A percentile compares a stretch with the other conserved stretches of the same genome.
phyloP scores from a whole-genome alignment of 2,113 vertebrate species.

The Pseudorhombus dupliciocellatus region DNA sequence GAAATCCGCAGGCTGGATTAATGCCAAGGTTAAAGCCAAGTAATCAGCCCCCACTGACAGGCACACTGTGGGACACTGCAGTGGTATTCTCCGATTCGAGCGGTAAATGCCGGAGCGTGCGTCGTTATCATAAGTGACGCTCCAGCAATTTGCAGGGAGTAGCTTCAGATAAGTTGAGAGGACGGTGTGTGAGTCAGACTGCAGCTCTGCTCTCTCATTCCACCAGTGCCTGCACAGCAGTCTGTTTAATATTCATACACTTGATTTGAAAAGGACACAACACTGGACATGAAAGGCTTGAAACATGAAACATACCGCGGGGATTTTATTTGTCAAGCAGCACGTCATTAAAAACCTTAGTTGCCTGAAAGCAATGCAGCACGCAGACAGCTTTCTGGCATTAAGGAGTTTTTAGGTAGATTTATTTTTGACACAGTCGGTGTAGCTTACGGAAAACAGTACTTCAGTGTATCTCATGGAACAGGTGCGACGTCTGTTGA shows the following conservation, averaged over 20 bases:
- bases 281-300: constrained; percentile 13
- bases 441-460: background rate
- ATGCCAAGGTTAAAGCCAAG: too few species aligned
- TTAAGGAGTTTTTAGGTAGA: background rate
- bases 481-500: background rate
- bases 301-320: constrained; percentile 15
- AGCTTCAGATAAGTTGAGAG: background rate
- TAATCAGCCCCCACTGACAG: too few species aligned
- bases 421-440: background rate
- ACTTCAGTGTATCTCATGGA: constrained; percentile 25
- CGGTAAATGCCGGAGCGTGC: too few species aligned
- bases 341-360: constrained; percentile 14
- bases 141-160: too few species aligned
- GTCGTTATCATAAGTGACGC: too few species aligned
- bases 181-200: background rate
- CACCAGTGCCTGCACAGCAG: background rate
- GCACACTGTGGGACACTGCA: too few species aligned
- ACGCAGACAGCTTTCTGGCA: constrained; percentile 10
- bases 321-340: constrained; percentile 47
- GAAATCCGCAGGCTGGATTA: too few species aligned
- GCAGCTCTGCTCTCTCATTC: background rate
- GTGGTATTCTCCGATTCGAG: too few species aligned
- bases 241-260: constrained; percentile 38
- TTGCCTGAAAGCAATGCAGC: constrained; percentile 7
- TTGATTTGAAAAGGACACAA: constrained; percentile 23